Evolutionary conservation across 2,888 invertebrate species (phyloP).

Genomic region (Dicyrtomina minuta): DNA sequence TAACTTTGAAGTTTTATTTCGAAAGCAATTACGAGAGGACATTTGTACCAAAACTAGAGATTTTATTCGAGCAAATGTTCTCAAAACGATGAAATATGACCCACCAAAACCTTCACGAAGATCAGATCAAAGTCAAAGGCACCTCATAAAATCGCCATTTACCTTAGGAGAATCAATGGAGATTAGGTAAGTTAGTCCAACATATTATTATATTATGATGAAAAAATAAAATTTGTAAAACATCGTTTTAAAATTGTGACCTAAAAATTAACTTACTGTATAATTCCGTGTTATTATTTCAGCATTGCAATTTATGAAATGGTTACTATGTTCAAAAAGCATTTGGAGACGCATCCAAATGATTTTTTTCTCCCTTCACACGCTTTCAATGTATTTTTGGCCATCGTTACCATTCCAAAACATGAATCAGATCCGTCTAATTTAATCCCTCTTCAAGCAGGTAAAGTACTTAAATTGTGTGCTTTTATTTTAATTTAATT

Average conservation of each 20-base stretch:
- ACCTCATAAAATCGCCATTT: conserved; percentile 21
- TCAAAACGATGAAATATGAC: conserved; percentile 17
- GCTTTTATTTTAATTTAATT: too few species aligned
- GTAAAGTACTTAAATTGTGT: too few species aligned
- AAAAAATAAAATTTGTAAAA: too few species aligned
- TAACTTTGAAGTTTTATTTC: conserved; percentile 44
- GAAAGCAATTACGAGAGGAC: conserved; percentile 42
- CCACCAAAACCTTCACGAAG: neutral
- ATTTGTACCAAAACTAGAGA: conserved; percentile 28
- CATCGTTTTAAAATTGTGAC: too few species aligned
- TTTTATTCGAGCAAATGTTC: conserved; percentile 22
- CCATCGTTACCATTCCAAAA: conserved; percentile 49
- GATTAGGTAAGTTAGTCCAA: conserved; percentile 22
- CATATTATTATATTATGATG: too few species aligned
- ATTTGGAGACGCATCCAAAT: conserved; percentile 35
- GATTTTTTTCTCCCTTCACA: conserved; percentile 38
- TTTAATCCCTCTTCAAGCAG: conserved; percentile 44
- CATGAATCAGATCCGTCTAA: conserved; percentile 45
- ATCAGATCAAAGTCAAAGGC: neutral
- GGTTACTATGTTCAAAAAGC: conserved; percentile 39
- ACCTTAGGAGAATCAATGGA: conserved; percentile 19
- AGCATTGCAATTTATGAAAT: conserved; percentile 43
- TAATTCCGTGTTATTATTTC: conserved; percentile 15
- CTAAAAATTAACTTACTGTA: neutral
- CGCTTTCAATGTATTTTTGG: conserved; percentile 43